phyloP scores from a whole-genome alignment of 2,113 vertebrate genomes.

The Rhipidura dahli region DNA sequence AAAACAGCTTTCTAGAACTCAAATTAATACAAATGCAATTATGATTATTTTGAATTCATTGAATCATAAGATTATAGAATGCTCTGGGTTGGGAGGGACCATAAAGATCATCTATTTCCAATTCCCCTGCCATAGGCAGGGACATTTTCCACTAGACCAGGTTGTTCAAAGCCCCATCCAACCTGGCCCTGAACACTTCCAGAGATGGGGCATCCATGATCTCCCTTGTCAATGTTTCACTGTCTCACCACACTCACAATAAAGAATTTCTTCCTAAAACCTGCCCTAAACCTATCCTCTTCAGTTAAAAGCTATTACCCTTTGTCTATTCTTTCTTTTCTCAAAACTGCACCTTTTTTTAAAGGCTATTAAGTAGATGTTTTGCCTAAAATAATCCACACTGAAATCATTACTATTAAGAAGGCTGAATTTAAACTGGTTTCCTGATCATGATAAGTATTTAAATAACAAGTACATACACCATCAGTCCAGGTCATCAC shows the following conservation, averaged over 20 bases:
- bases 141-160: background rate
- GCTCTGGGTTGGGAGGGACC: background rate
- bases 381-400: background rate
- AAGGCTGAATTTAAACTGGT: background rate
- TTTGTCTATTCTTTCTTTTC: background rate
- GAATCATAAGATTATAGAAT: background rate
- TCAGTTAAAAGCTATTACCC: background rate
- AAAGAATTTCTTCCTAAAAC: background rate
- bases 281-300: background rate
- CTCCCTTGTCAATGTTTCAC: background rate
- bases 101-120: background rate
- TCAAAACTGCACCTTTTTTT: background rate
- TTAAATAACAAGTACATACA: background rate
- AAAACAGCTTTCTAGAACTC: background rate
- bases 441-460: background rate
- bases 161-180: background rate
- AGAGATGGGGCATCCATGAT: fast-evolving
- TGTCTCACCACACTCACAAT: background rate
- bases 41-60: background rate
- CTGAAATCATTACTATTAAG: background rate
- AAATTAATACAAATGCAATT: background rate
- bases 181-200: background rate
- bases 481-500: background rate
- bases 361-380: background rate
- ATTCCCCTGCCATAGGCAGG: background rate